A percentile compares a stretch with the other conserved stretches of the same genome.
Evolutionary conservation across 1,140 invertebrate species (phyloP).

Genomic region (Scaptodrosophila lebanonensis): DNA sequence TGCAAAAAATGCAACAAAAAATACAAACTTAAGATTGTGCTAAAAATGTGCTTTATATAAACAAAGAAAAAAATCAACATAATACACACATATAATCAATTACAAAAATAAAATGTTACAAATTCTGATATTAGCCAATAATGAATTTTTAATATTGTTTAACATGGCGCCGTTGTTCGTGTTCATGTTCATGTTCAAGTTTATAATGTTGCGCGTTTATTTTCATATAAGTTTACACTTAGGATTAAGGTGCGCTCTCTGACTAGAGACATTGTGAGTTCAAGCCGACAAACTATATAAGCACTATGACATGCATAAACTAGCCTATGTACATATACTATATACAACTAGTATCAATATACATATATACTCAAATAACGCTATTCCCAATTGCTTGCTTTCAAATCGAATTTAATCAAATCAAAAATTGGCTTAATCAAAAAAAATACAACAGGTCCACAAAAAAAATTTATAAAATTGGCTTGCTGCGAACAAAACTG

Average conservation of each 20-base stretch:
- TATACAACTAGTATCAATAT: background rate
- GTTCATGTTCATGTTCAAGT: conserved; percentile 8
- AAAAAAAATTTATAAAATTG: conserved; percentile 30
- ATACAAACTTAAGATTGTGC: background rate
- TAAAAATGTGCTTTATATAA: conserved; percentile 42
- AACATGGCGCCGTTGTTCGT: conserved; percentile 20
- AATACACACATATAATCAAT: conserved; percentile 25
- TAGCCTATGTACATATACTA: no score
- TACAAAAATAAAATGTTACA: conserved; percentile 35
- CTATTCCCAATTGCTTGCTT: conserved; percentile 35
- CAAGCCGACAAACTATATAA: conserved; percentile 12
- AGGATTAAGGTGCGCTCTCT: conserved; percentile 72
- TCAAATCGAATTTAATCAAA: conserved; percentile 8
- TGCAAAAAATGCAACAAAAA: conserved; percentile 29
- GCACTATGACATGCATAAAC: no score
- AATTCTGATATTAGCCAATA: conserved; percentile 38
- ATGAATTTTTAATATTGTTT: conserved; percentile 48
- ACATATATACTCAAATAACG: conserved; percentile 22
- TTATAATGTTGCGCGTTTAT: conserved; percentile 45
- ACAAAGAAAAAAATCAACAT: conserved; percentile 26
- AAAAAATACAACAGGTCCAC: conserved; percentile 2
- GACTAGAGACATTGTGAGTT: conserved; percentile 73
- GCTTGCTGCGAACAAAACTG: no score
- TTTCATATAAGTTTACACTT: conserved; percentile 61
- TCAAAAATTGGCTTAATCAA: conserved; percentile 10